phyloP scores from a whole-genome alignment of 2,113 vertebrate species.

The Rhinichthys klamathensis region DNA sequence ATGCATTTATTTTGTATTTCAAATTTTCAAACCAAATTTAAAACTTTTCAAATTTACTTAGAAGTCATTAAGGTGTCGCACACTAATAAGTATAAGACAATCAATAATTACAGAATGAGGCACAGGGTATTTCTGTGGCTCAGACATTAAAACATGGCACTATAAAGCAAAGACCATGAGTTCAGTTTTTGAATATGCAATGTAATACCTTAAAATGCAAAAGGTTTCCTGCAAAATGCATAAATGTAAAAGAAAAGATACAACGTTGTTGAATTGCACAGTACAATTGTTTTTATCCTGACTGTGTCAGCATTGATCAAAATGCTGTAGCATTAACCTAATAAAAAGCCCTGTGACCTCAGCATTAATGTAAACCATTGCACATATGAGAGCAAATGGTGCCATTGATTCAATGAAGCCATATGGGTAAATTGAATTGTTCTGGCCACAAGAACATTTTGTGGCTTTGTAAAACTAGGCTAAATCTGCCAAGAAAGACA shows the following conservation, averaged over 20 bases:
- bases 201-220: background rate
- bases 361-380: background rate
- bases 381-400: background rate
- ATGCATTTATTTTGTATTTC: background rate
- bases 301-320: background rate
- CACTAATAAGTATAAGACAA: background rate
- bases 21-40: too few relatives aligned
- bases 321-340: background rate
- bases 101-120: background rate
- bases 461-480: background rate
- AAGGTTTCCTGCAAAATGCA: background rate
- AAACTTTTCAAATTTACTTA: too few relatives aligned
- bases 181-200: background rate
- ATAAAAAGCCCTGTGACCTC: background rate
- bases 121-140: background rate
- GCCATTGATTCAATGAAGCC: background rate
- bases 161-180: background rate
- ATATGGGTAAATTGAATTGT: background rate
- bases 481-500: background rate
- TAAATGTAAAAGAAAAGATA: background rate
- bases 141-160: background rate
- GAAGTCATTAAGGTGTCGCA: too few relatives aligned
- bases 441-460: constrained; percentile 18
- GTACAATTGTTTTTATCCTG: background rate
- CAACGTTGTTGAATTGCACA: background rate